A percentile compares a stretch with the other conserved stretches of the same genome.
These are phyloP conservation scores for Megamerina dolium DNA, from an alignment of 2,888 invertebrate genomes.

Conservation along the genomic window DNA sequence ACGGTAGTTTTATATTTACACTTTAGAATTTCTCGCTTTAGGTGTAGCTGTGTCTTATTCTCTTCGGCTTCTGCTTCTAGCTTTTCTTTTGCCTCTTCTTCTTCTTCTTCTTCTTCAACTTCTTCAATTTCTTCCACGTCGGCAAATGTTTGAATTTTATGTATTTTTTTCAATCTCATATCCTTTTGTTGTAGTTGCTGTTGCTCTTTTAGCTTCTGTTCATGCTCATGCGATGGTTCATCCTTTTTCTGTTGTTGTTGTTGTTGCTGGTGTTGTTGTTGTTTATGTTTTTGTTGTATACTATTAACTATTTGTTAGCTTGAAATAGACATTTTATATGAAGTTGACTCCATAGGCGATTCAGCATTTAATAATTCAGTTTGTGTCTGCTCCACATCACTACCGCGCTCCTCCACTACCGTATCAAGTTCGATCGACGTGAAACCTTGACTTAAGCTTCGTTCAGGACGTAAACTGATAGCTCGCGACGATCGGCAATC, in stretches of 20 bases:
- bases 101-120: no score
- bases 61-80: no score
- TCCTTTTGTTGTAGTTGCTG: slow-evolving; percentile 6
- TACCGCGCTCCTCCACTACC: slow-evolving; percentile 80
- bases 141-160: not conserved
- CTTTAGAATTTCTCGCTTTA: not conserved
- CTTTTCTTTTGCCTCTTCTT: no score
- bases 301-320: slow-evolving; percentile 42
- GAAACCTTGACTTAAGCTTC: slow-evolving; percentile 66
- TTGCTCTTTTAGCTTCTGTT: slow-evolving; percentile 16
- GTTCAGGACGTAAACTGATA: slow-evolving; percentile 58
- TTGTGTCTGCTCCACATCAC: slow-evolving; percentile 68
- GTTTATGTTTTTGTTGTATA: slow-evolving; percentile 9
- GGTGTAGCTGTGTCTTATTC: no score
- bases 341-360: slow-evolving; percentile 43
- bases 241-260: slow-evolving; percentile 16
- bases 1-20: slow-evolving; percentile 6
- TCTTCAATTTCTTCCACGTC: slow-evolving; percentile 15
- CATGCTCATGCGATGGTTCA: slow-evolving; percentile 3
- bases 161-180: not conserved
- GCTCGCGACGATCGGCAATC: slow-evolving; percentile 56
- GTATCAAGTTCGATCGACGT: slow-evolving; percentile 76
- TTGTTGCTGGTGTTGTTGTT: slow-evolving; percentile 15
- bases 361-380: slow-evolving; percentile 48
- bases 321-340: slow-evolving; percentile 39